Evolutionary conservation across 1,140 invertebrate species (phyloP).

Genomic region (Panulirus ornatus): DNA sequence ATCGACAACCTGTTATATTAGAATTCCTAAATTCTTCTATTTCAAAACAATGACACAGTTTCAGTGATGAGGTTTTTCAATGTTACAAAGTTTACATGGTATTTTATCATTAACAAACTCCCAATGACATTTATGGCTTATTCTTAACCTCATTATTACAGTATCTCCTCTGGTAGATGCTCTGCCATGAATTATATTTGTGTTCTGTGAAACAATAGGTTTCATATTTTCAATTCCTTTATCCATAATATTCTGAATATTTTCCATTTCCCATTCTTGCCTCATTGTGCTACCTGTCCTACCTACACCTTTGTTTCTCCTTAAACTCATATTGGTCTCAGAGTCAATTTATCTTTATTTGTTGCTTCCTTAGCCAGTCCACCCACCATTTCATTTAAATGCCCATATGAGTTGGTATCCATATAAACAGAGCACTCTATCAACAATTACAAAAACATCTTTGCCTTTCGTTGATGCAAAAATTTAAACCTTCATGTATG

Average conservation of each 20-base stretch:
- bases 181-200: neutral
- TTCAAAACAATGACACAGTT: neutral
- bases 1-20: neutral
- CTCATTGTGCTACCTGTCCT: neutral
- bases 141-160: neutral
- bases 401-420: neutral
- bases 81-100: neutral
- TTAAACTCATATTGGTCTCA: neutral
- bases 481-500: neutral
- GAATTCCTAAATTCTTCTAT: neutral
- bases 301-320: neutral
- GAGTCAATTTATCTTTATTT: neutral
- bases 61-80: neutral
- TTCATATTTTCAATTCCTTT: neutral
- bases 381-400: neutral
- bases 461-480: neutral
- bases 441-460: neutral
- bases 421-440: neutral
- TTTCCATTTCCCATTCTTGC: neutral
- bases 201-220: neutral
- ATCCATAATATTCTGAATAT: too few relatives aligned
- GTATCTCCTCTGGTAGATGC: neutral
- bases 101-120: slow-evolving; percentile 2
- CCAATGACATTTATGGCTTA: neutral
- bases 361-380: neutral